Percentiles rank a stretch among this genome's conserved stretches.
Conservation (phyloP, 2,888 invertebrate genomes). For the Drosophila eohydei region DNA sequence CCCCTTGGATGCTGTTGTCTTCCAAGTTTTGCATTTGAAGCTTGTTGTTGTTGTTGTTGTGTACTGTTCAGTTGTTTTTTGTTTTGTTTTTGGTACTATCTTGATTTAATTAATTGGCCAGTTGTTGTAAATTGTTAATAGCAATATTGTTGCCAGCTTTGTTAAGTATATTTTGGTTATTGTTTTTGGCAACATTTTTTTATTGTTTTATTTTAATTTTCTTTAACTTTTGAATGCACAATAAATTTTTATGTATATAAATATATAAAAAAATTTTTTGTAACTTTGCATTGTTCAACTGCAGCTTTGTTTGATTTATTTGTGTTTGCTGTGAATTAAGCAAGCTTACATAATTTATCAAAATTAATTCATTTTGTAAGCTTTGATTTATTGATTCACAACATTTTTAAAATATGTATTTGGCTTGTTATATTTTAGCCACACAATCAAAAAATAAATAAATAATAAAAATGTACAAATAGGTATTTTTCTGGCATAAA, state of each 20-base stretch:
- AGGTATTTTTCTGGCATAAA: neutral
- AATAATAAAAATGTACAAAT: neutral
- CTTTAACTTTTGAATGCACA: slow-evolving; percentile 23
- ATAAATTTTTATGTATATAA: neutral
- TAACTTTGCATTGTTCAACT: neutral
- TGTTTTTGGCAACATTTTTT: slow-evolving; percentile 13
- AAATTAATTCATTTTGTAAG: slow-evolving; percentile 20
- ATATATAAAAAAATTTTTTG: neutral
- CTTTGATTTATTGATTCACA: slow-evolving; percentile 7
- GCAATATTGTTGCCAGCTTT: slow-evolving; percentile 31
- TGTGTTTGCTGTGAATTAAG: slow-evolving; percentile 10
- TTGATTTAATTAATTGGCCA: slow-evolving; percentile 71
- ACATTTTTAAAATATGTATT: slow-evolving; percentile 18
- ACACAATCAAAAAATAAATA: slow-evolving; percentile 2
- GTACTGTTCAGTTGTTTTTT: slow-evolving; percentile 1
- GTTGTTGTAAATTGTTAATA: slow-evolving; percentile 70
- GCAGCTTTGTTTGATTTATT: slow-evolving; percentile 4
- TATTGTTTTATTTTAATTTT: slow-evolving; percentile 37
- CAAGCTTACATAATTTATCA: slow-evolving; percentile 6
- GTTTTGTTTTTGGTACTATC: slow-evolving; percentile 15
- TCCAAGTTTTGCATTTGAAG: slow-evolving; percentile 67
- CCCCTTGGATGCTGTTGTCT: slow-evolving; percentile 29
- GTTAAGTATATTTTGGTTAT: slow-evolving; percentile 17
- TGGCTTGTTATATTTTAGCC: slow-evolving; percentile 14
- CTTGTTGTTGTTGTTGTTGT: slow-evolving; percentile 20